A percentile compares a stretch with the other conserved stretches of the same genome.
Evolutionary conservation across 2,888 invertebrate genomes (phyloP).

Genomic region (Molanna angustata): DNA sequence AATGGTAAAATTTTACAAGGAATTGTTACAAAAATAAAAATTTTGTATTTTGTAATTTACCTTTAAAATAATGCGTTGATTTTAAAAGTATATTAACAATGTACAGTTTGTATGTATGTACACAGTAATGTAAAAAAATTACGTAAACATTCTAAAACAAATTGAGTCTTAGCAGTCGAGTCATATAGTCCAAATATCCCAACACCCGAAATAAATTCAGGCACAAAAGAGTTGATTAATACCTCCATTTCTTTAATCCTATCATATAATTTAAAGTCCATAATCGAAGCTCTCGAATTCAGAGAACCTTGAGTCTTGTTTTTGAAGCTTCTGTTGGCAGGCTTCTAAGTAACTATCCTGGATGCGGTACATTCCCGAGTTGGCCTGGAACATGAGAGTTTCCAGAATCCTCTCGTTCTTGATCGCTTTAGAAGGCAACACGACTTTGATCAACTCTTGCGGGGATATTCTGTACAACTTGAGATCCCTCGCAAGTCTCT

Average conservation of each 20-base stretch:
- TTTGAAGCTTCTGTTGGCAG: conserved; percentile 81
- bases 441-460: conserved; percentile 89
- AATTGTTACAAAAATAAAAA: too few species aligned
- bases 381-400: conserved; percentile 90
- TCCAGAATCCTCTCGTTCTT: conserved; percentile 89
- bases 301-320: conserved; percentile 83
- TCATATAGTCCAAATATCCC: too few species aligned
- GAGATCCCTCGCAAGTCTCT: conserved; percentile 81
- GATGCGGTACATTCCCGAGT: conserved; percentile 88
- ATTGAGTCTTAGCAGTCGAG: too few species aligned
- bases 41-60: too few species aligned
- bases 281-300: conserved; percentile 81
- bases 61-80: too few species aligned
- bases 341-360: conserved; percentile 85
- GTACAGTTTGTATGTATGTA: too few species aligned
- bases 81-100: too few species aligned
- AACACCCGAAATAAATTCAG: too few species aligned
- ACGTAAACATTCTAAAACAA: too few species aligned
- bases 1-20: too few species aligned
- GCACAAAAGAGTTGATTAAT: too few species aligned
- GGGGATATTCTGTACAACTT: conserved; percentile 89
- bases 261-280: conserved; percentile 54
- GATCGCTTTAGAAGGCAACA: conserved; percentile 88
- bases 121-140: too few species aligned
- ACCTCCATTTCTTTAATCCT: conserved; percentile 18